Percentiles rank a stretch among this genome's conserved stretches.
Conservation (phyloP, 1,140 invertebrate genomes). For the Hermetia illucens region DNA sequence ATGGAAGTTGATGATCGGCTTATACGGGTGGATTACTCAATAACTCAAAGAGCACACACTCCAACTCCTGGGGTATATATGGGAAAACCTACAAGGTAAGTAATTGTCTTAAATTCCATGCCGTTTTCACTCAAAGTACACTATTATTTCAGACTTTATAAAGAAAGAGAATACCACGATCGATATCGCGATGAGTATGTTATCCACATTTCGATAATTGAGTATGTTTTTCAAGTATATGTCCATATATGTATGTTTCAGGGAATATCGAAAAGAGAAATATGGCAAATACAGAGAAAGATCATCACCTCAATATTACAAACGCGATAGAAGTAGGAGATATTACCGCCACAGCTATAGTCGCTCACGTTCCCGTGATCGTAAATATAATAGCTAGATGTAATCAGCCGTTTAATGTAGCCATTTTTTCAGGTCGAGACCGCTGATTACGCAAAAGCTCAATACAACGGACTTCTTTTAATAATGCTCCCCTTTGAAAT, state of each 20-base stretch:
- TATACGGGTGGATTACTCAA: constrained; percentile 93
- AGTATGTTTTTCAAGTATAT: neutral
- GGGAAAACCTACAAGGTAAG: constrained; percentile 66
- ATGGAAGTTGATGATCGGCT: constrained; percentile 87
- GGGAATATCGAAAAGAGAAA: constrained; percentile 4
- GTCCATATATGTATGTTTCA: neutral
- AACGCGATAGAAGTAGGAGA: constrained; percentile 5
- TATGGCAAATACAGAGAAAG: constrained; percentile 5
- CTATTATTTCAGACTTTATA: neutral
- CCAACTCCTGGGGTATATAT: constrained; percentile 97
- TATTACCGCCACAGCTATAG: constrained; percentile 11
- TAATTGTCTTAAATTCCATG: constrained; percentile 3
- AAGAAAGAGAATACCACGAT: neutral
- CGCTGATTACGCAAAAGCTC: no score
- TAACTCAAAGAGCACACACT: constrained; percentile 93
- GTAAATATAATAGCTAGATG: constrained; percentile 7
- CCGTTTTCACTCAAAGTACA: neutral
- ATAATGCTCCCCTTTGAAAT: no score
- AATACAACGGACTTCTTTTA: no score
- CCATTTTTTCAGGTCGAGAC: no score
- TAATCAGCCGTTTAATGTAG: no score
- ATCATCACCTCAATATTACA: constrained; percentile 1
- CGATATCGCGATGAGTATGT: neutral
- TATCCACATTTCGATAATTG: neutral
- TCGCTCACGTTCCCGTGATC: constrained; percentile 13